Conservation (phyloP, 2,113 vertebrate species). For the Apeltes quadracus region DNA sequence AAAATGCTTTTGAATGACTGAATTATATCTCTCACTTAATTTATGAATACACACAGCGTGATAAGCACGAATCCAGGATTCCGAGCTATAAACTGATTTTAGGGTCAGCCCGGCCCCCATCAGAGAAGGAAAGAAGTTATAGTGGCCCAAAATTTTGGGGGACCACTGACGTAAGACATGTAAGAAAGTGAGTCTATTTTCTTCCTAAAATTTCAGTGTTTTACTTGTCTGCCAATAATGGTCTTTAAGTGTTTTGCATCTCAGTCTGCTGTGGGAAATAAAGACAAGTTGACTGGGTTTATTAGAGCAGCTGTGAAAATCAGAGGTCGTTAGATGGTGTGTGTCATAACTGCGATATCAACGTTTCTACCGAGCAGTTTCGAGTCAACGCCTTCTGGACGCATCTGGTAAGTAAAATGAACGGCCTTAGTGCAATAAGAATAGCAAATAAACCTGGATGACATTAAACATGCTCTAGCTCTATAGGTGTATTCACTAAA, state of each 20-base stretch:
- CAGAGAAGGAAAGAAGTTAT: no score
- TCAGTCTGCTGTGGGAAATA: background rate
- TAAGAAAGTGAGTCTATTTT: no score
- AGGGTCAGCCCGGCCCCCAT: no score
- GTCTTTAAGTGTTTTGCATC: background rate
- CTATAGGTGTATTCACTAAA: background rate
- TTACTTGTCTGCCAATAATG: no score
- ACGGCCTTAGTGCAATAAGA: background rate
- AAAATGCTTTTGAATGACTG: conserved; percentile 1
- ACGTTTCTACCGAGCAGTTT: background rate
- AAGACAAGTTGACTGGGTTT: background rate
- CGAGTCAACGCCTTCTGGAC: background rate
- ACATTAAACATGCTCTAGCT: background rate
- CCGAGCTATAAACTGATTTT: no score
- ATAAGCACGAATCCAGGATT: no score
- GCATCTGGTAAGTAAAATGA: background rate
- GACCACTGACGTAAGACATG: no score
- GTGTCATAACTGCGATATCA: background rate
- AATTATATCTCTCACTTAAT: conserved; percentile 12
- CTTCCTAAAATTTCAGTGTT: background rate
- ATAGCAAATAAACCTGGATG: background rate
- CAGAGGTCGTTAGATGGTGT: background rate
- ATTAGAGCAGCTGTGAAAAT: background rate
- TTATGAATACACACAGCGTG: no score
- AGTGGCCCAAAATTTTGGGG: no score